Percentiles rank a stretch among this genome's conserved stretches.
Evolutionary conservation across 2,113 vertebrate species (phyloP).

Genomic region (Rhineura floridana): DNA sequence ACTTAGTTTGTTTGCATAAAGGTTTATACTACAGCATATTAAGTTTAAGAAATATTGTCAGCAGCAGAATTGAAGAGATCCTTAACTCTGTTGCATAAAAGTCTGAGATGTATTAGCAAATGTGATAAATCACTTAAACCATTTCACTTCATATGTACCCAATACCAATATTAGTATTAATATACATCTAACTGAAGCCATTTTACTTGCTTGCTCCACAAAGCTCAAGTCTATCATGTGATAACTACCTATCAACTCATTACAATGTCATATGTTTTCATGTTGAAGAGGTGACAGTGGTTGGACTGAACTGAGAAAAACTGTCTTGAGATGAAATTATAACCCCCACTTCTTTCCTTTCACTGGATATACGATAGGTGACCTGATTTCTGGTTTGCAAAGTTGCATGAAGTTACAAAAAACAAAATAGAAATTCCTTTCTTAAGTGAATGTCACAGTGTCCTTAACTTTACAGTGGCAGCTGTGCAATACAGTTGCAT

Average conservation of each 20-base stretch:
- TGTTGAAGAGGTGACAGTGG: background rate
- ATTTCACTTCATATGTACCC: background rate
- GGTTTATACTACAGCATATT: background rate
- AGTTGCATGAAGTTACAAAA: background rate
- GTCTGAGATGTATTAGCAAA: conserved; percentile 39
- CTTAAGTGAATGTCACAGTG: background rate
- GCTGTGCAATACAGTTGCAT: background rate
- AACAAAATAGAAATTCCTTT: background rate
- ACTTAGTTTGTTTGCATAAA: conserved; percentile 1
- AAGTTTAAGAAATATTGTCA: conserved; percentile 20
- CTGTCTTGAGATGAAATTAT: background rate
- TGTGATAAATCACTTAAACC: conserved; percentile 30
- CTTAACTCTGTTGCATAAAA: background rate
- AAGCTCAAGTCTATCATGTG: background rate
- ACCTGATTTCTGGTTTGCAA: background rate
- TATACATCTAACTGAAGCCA: conserved; percentile 30
- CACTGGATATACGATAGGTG: background rate
- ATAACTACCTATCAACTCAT: background rate
- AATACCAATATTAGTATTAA: background rate
- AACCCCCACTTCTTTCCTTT: background rate
- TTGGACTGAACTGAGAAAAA: background rate
- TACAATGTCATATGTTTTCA: background rate
- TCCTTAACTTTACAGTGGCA: background rate
- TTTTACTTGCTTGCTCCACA: conserved; percentile 8
- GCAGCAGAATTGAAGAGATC: background rate